Percentiles rank a stretch among this genome's conserved stretches.
These are phyloP conservation scores for Hemitrygon akajei DNA, from an alignment of 2,797 vertebrate genomes.

Conservation along the genomic window DNA sequence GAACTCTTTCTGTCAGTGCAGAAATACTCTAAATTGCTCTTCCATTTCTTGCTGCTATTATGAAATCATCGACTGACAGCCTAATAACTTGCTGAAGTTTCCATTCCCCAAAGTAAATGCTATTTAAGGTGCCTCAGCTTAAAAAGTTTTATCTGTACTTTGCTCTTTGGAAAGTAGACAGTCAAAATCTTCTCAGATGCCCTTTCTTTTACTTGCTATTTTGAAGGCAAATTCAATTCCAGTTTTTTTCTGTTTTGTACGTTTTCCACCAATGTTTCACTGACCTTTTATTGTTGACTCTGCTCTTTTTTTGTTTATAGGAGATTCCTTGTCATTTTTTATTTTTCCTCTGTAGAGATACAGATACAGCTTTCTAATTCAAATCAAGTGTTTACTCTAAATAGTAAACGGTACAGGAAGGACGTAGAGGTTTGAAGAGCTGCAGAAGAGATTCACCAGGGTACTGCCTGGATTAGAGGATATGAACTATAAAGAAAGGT, in stretches of 20 bases:
- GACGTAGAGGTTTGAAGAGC: too few relatives aligned
- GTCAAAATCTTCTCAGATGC: neutral
- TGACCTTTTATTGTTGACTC: neutral
- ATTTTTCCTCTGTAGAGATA: neutral
- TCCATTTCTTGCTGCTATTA: conserved; percentile 23
- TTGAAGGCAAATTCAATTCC: neutral
- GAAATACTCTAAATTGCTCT: conserved; percentile 34
- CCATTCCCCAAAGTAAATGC: conserved; percentile 11
- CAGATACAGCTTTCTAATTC: neutral
- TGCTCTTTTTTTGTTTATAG: neutral
- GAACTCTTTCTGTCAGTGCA: conserved; percentile 15
- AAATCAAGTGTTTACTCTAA: neutral
- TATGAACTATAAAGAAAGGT: too few relatives aligned
- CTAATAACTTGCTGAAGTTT: conserved; percentile 31
- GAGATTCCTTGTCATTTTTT: neutral
- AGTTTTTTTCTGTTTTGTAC: neutral
- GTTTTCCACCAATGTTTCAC: neutral
- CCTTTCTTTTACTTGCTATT: neutral
- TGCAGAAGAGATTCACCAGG: too few relatives aligned
- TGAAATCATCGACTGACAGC: conserved; percentile 33
- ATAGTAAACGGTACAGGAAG: too few relatives aligned
- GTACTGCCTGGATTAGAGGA: too few relatives aligned
- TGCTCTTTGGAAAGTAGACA: neutral
- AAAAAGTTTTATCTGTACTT: neutral
- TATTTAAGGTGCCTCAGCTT: neutral